Evolutionary conservation across 2,797 vertebrate species (phyloP).

Genomic region (Brachyrhaphis roseni): DNA sequence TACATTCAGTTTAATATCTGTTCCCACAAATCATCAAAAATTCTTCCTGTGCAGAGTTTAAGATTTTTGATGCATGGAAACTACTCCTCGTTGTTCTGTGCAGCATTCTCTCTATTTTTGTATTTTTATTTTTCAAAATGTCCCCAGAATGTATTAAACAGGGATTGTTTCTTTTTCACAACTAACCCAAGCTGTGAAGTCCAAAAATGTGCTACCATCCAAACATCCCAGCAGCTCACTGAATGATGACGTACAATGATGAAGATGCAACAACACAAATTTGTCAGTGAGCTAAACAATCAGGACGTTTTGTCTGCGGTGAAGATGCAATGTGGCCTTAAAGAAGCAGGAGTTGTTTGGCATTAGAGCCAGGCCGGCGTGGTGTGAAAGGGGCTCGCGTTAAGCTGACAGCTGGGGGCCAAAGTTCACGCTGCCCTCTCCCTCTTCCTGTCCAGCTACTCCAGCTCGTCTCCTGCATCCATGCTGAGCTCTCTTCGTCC

Average conservation of each 20-base stretch:
- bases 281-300: conserved; percentile 46
- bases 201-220: conserved; percentile 46
- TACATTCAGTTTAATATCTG: conserved; percentile 32
- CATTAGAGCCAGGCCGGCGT: conserved; percentile 17
- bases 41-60: conserved; percentile 20
- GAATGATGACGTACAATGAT: conserved; percentile 37
- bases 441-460: conserved; percentile 68
- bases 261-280: conserved; percentile 51
- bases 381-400: conserved; percentile 22
- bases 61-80: conserved; percentile 5
- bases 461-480: conserved; percentile 93
- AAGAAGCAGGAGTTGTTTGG: conserved; percentile 31
- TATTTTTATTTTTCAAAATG: background rate
- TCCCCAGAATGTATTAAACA: conserved; percentile 1
- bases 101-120: background rate
- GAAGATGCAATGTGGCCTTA: conserved; percentile 39
- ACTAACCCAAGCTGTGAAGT: conserved; percentile 17
- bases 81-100: background rate
- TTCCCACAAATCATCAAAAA: conserved; percentile 13
- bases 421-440: conserved; percentile 23
- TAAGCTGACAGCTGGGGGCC: conserved; percentile 31
- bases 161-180: conserved; percentile 11
- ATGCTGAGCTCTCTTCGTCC: conserved; percentile 84
- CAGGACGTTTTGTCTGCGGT: conserved; percentile 51
- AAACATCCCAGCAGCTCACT: conserved; percentile 48